These are phyloP conservation scores for Xenopus tropicalis DNA, from an alignment of 2,113 vertebrate genomes.

Conservation along the genomic window UCB_Xtro_10.0 CM004444.2:104225501-104226000, in stretches of 20 bases:
- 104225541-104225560: no score
- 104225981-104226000: background rate
- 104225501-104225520: no score
- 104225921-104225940: background rate
- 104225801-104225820: slow-evolving; percentile 5
- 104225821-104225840: slow-evolving; percentile 9
- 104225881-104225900: background rate
- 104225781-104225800: slow-evolving; percentile 22
- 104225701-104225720: slow-evolving; percentile 23
- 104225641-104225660: no score
- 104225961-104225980: background rate
- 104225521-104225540: no score
- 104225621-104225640: no score
- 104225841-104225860: slow-evolving; percentile 13
- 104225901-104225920: slow-evolving; percentile 8
- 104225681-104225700: slow-evolving; percentile 17
- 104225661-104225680: no score
- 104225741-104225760: slow-evolving; percentile 26
- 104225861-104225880: background rate
- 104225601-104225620: no score
- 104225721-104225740: slow-evolving; percentile 31
- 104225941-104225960: no score
- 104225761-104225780: slow-evolving; percentile 13
- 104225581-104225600: no score
- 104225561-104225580: no score